Base-by-base conservation (phyloP, 64 coral and sea anemone species). In the Montipora sp. region DNA sequence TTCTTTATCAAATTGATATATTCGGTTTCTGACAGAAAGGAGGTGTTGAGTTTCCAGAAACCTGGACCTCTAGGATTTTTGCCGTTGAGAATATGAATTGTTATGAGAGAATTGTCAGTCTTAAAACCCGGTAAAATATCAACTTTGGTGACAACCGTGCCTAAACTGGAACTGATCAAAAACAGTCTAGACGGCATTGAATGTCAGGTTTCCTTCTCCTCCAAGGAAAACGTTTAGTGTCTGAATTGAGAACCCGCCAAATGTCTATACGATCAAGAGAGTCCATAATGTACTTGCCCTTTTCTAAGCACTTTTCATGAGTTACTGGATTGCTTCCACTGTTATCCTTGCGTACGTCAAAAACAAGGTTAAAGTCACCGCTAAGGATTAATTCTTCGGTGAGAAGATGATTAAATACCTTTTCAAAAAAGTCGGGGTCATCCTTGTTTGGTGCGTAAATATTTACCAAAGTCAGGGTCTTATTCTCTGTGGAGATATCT, bases 41-140 rank as follows among this genome's bases (percentile, higher is more conserved):
- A 24, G 23, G 73, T 61, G 74, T 55, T 18, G 80, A 84, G 4
- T 45, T 66, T 84, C 81, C 57, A 84, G 23, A 24, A 24, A 24
- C 23, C 23, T 24, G 23, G 23, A 0, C 23, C 23, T 24, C 23
- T 24, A 24, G 23, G 23, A 24, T 24, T 24, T 24, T 24, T 24
- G 23, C 0, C 0, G 23, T 24, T 24, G 23, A 24, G 7, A 36
- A 46, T 20, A 10, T 68, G 5, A 67, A 84, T 70, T 44, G 81
- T 68, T 84, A 84, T 43, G 19, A 36, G 8, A 23, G 58, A 36
- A 47, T 68, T 3, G 50, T 68, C 81, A 15, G 59, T 84, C 45
- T 84, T 67, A 46, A 59, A 84, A 46, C 57, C 81, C 46, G 81
- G 5, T 68, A 84, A 15, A 45, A 84, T 84, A 27, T 84, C 81